Evolutionary conservation across 2,888 invertebrate species (phyloP).

Genomic region (Pollenia angustigena): DNA sequence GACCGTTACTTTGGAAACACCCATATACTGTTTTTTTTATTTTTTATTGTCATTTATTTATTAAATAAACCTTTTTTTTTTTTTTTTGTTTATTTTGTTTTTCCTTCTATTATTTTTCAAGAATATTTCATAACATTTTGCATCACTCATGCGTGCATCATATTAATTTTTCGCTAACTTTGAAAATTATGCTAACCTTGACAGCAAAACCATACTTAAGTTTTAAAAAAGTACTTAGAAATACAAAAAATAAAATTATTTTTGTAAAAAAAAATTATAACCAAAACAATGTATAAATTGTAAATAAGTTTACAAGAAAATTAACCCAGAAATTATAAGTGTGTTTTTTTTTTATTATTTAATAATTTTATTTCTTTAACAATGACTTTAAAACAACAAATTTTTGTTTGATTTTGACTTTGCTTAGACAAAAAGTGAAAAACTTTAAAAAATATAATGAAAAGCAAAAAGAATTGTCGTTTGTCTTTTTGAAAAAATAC

Average conservation of each 20-base stretch:
- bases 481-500: slow-evolving; percentile 45
- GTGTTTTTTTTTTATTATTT: slow-evolving; percentile 24
- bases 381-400: slow-evolving; percentile 28
- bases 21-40: background rate
- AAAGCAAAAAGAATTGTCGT: slow-evolving; percentile 54
- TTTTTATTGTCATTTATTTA: slow-evolving; percentile 29
- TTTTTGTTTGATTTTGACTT: slow-evolving; percentile 56
- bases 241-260: slow-evolving; percentile 19
- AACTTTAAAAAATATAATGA: slow-evolving; percentile 29
- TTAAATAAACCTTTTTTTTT: slow-evolving; percentile 7
- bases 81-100: no score
- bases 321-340: slow-evolving; percentile 75
- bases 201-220: slow-evolving; percentile 78
- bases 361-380: slow-evolving; percentile 50
- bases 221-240: slow-evolving; percentile 19
- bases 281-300: slow-evolving; percentile 69
- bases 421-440: slow-evolving; percentile 51
- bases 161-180: slow-evolving; percentile 76
- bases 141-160: slow-evolving; percentile 76
- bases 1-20: no score
- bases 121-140: slow-evolving; percentile 70
- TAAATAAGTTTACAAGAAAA: slow-evolving; percentile 71
- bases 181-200: slow-evolving; percentile 82
- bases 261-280: slow-evolving; percentile 27
- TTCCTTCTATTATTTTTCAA: slow-evolving; percentile 34